Evolutionary conservation across 2,113 vertebrate genomes (phyloP), one percentile per base, ranked within the genome.

Genomic region (Indicator indicator): DNA sequence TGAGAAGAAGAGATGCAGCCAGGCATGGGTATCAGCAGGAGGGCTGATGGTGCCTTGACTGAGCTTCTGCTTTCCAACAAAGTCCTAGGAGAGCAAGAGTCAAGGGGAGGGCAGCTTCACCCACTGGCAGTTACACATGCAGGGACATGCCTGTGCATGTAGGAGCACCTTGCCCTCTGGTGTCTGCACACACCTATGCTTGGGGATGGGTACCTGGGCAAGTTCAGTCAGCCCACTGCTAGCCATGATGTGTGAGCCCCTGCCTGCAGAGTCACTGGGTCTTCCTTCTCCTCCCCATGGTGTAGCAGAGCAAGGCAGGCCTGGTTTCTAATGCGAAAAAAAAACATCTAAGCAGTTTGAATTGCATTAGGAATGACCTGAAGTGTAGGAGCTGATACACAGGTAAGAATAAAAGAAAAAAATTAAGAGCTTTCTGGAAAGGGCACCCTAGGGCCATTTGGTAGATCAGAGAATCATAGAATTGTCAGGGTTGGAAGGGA

Each of bases 51-150:
- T 27, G 32, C 55, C 52, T 63, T 26, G 27, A 32, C 44, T 77
- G 52, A 5, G 2, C 44, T 89, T 1, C 6, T 38, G 44, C 55
- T 94, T 87, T 80, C 68, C 64, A 81, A 20, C 38, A 52, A 83
- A 75, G 28, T 15, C 71, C 36, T 23, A 55, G 71, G 75, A 64
- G 28, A 60, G 27, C 38, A 28, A 30, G 14, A 50, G 40, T 11
- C n/a, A 74, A 26, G 50, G 21, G 28, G 27, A 55, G 42, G 60
- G 52, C 52, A 84, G 69, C 59, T n/a, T 19, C 2, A 1, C 16
- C 33, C 2, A 4, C 19, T 0, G 8, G 48, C 3, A 2, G 2
- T 1, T 50, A 21, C 20, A 4, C 0, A 0, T 38, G 46, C n/a
- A 84, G 73, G 58, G 24, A 21, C 6, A 2, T n/a, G 24, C 4